These are phyloP conservation scores for Agelas oroides DNA, from an alignment of 37 sponge, comb jelly and placozoan genomes.

Conservation along the genomic window DNA sequence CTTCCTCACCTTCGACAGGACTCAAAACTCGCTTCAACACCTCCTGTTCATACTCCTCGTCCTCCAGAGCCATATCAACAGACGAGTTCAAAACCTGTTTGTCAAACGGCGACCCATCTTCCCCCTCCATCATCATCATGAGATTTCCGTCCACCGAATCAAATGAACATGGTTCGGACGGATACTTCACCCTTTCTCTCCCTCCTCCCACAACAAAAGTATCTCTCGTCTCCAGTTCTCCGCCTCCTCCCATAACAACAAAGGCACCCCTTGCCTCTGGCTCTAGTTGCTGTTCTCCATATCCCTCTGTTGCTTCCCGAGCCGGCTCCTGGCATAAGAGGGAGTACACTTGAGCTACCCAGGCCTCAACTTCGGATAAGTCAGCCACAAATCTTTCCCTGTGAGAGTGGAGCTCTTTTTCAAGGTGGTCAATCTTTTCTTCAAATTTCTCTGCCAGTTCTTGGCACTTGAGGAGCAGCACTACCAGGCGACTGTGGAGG, in stretches of 20 bases:
- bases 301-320: background rate
- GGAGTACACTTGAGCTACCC: background rate
- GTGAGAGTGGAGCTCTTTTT: background rate
- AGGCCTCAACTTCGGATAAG: background rate
- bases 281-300: background rate
- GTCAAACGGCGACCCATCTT: background rate
- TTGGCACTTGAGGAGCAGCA: background rate
- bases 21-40: background rate
- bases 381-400: background rate
- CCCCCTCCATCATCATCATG: no score
- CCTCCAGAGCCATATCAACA: background rate
- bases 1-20: no score
- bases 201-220: no score
- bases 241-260: no score
- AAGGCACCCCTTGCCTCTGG: background rate
- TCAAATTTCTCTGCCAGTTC: background rate
- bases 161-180: background rate
- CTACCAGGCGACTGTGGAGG: background rate
- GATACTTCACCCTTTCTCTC: no score
- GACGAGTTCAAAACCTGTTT: background rate
- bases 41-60: constrained; percentile 1
- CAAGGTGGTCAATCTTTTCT: background rate
- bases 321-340: background rate
- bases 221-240: no score
- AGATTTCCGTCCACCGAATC: no score